phyloP scores from a whole-genome alignment of 92 coral and sea anemone genomes.

The Epizoanthus fatuus region DNA sequence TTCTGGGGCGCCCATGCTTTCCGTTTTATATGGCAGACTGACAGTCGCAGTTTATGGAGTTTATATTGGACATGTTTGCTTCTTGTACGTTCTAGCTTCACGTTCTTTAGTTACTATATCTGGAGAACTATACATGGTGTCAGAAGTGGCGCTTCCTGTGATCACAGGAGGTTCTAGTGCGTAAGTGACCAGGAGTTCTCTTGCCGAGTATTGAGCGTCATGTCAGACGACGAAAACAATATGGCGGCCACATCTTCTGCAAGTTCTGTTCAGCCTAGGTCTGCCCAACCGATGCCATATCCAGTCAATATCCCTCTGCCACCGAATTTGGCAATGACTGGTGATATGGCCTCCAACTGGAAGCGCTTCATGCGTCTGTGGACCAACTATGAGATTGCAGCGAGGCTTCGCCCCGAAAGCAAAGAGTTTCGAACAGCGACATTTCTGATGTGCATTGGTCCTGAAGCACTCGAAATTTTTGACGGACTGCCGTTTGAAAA shows the following conservation, averaged over 20 bases:
- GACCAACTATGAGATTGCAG: constrained; percentile 52
- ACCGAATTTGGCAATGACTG: constrained; percentile 20
- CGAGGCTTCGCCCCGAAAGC: constrained; percentile 16
- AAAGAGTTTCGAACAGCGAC: constrained; percentile 50
- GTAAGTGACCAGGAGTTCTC: too few relatives aligned
- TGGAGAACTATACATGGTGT: too few relatives aligned
- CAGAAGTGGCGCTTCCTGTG: too few relatives aligned
- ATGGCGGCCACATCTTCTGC: not conserved
- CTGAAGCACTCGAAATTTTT: constrained; percentile 71
- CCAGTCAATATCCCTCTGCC: constrained; percentile 48
- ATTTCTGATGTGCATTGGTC: constrained; percentile 64
- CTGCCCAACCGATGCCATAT: not conserved
- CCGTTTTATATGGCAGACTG: too few relatives aligned
- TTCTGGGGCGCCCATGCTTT: too few relatives aligned
- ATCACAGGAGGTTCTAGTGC: too few relatives aligned
- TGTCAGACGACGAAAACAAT: too few relatives aligned
- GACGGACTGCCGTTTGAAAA: constrained; percentile 71
- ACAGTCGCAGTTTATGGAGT: too few relatives aligned
- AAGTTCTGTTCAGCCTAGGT: not conserved
- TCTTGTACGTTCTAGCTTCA: too few relatives aligned
- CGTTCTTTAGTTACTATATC: too few relatives aligned
- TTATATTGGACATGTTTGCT: too few relatives aligned
- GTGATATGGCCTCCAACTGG: constrained; percentile 48
- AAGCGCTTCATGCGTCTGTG: constrained; percentile 43
- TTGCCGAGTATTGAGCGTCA: too few relatives aligned